Conservation (phyloP, 23 tunicate genomes). For the Oikopleura vanhoeffeni region DNA sequence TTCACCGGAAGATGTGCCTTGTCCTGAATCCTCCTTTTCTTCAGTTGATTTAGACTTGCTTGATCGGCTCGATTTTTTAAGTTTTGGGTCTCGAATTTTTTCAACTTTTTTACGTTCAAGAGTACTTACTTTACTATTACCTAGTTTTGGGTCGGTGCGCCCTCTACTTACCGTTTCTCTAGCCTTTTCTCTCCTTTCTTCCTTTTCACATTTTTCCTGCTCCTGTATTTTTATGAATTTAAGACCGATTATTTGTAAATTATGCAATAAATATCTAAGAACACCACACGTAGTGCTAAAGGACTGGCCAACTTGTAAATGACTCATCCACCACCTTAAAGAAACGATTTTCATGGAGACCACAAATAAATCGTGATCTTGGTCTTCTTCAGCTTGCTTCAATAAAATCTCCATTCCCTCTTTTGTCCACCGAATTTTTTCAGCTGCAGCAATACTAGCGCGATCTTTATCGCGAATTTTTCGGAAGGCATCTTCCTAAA, state of each 20-base stretch:
- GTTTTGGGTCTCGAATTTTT: neutral
- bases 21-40: conserved; percentile 10
- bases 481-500: conserved; percentile 8
- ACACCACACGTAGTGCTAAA: neutral
- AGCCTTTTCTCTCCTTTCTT: neutral
- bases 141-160: neutral
- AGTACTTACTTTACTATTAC: neutral
- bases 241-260: neutral
- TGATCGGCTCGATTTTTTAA: no score
- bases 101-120: neutral
- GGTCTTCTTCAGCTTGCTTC: neutral
- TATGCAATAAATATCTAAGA: neutral
- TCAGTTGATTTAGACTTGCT: neutral
- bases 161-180: neutral
- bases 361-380: neutral
- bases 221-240: conserved; percentile 1
- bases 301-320: neutral
- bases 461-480: neutral
- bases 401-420: neutral
- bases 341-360: neutral
- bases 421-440: neutral
- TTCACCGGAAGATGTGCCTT: neutral
- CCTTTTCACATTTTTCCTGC: neutral
- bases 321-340: conserved; percentile 10
- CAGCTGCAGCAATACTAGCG: neutral